Percentiles rank a stretch among this genome's conserved stretches.
These are phyloP conservation scores for Athalia rosae DNA, from an alignment of 2,888 invertebrate species.

Conservation along the genomic window DNA sequence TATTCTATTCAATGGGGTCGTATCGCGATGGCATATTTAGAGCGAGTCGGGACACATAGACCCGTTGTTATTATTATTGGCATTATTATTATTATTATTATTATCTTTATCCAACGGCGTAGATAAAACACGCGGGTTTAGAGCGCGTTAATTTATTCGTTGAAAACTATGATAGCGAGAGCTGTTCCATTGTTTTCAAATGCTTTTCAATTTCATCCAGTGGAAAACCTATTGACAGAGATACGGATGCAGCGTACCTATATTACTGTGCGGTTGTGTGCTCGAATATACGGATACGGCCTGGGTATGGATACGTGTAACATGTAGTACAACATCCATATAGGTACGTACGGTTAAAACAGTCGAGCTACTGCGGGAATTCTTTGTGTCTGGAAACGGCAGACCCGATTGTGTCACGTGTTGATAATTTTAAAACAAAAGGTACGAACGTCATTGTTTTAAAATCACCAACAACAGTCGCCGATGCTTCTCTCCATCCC, in stretches of 20 bases:
- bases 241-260: conserved; percentile 54
- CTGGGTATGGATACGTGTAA: background rate
- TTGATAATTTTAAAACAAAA: conserved; percentile 73
- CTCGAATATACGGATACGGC: conserved; percentile 4
- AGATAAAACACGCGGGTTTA: background rate
- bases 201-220: conserved; percentile 40
- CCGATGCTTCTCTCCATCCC: background rate
- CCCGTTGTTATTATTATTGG: too few species aligned
- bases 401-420: conserved; percentile 69
- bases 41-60: too few species aligned
- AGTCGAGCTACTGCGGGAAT: conserved; percentile 46
- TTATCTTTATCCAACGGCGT: background rate
- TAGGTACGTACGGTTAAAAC: conserved; percentile 3
- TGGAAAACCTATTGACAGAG: conserved; percentile 41
- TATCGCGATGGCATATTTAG: too few species aligned
- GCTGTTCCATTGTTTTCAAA: background rate
- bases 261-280: conserved; percentile 15
- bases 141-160: conserved; percentile 6
- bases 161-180: background rate
- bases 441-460: conserved; percentile 65
- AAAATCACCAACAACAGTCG: conserved; percentile 62
- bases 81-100: too few species aligned
- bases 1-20: too few species aligned
- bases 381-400: conserved; percentile 62
- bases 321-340: background rate